These are phyloP conservation scores for Alca torda DNA, from an alignment of 2,797 vertebrate genomes.

Conservation along the genomic window DNA sequence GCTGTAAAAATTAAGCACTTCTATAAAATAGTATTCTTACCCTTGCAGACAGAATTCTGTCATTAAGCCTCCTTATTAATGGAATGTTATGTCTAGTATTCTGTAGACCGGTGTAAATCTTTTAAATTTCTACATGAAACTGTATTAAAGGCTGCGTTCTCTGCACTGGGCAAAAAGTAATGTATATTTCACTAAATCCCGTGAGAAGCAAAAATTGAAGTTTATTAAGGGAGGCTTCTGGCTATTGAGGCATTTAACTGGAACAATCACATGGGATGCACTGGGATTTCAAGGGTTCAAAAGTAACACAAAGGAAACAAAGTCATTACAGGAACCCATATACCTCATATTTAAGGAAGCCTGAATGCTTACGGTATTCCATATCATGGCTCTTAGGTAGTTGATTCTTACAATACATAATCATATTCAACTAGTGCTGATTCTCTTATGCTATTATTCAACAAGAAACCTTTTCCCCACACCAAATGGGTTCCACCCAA, in stretches of 20 bases:
- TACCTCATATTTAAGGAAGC: neutral
- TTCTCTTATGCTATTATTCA: neutral
- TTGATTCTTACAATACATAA: neutral
- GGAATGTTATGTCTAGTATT: neutral
- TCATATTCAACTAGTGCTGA: neutral
- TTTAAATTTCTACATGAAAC: neutral
- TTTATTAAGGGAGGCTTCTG: neutral
- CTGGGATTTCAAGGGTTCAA: neutral
- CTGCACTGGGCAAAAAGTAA: neutral
- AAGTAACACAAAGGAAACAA: neutral
- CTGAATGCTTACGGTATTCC: neutral
- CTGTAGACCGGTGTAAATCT: neutral
- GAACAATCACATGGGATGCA: neutral
- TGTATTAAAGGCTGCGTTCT: neutral
- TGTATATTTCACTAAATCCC: neutral
- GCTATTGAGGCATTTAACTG: neutral
- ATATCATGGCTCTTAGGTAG: neutral
- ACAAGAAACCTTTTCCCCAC: rapidly evolving
- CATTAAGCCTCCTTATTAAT: neutral
- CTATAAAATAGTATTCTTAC: neutral
- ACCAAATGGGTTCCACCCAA: neutral
- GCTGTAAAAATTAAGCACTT: neutral
- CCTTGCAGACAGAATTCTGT: neutral
- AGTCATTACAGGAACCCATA: neutral
- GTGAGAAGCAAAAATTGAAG: neutral